Base-by-base conservation (phyloP, 2,797 vertebrate genomes). In the Hippoglossus hippoglossus region DNA sequence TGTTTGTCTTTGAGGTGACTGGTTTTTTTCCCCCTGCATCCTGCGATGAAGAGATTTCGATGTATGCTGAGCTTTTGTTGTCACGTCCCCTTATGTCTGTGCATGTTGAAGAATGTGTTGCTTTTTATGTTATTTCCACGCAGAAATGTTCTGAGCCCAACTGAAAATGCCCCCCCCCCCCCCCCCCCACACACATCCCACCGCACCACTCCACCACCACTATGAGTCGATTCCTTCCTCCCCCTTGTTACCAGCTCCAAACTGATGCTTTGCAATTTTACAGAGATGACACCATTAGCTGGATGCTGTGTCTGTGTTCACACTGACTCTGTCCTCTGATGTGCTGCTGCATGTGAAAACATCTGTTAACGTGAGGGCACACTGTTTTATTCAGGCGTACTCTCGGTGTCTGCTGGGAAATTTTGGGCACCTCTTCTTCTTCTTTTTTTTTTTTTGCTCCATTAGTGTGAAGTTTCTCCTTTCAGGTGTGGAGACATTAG, bases 401-500 rank as follows among this genome's bases (percentile, higher is more conserved):
- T 54, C 63, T 6, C 12, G 50, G 21, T 62, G 52, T 61, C 63
- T 67, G 50, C 56, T 67, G 63, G 51, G 69, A 73, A 59, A 86
- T 83, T 53, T 24, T 31, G 67, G 49, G 34, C 36, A 67, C 24
- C 25, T 63, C 63, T 68, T 55, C 47, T 61, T 46, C 13, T 49
- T 58, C 56, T 53, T 51, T 61, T 46, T 49, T 61, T 46, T 49
- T 3, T n/a, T 58, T 58, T 61, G 41, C 76, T 56, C 49, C 59
- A 0, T 39, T 61, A 69, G 54, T 63, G 63, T 61, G 26, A 85
- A 85, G 75, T 84, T 81, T 85, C 64, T 46, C 41, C 68, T 85
- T 87, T 87, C 74, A 68, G 54, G 88, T 84, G 81, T 87, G 82
- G 58, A 85, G 81, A 91, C 90, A 92, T 94, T 67, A 84, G 71